Evolutionary conservation across 2,797 vertebrate species (phyloP).

Genomic region (Phyllotis vaccarum): DNA sequence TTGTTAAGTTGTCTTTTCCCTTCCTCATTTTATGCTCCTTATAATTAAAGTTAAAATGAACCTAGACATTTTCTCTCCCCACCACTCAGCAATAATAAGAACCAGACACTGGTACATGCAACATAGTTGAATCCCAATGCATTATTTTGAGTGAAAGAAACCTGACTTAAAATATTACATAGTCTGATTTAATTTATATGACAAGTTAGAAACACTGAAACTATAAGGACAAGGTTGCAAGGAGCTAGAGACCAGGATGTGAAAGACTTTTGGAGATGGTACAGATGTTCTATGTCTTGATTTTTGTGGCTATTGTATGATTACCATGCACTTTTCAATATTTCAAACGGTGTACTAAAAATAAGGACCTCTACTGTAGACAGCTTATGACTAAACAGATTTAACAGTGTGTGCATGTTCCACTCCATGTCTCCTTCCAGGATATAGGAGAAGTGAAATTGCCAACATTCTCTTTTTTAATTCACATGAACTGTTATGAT

Average conservation of each 20-base stretch:
- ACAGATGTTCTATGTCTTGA: not conserved
- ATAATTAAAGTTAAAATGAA: constrained; percentile 6
- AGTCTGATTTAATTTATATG: not conserved
- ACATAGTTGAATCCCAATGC: not conserved
- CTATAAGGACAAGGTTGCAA: not conserved
- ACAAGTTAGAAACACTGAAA: not conserved
- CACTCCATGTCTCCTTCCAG: constrained; percentile 13
- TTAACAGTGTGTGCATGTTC: not conserved
- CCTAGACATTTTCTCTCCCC: not conserved
- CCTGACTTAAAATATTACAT: not conserved
- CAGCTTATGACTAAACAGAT: not conserved
- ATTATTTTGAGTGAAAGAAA: not conserved
- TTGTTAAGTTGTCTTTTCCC: not conserved
- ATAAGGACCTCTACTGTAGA: not conserved
- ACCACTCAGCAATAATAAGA: not conserved
- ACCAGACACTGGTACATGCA: not conserved
- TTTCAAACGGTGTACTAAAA: not conserved
- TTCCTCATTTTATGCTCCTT: not conserved
- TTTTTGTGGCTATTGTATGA: not conserved
- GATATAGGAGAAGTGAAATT: not conserved
- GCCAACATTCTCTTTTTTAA: not conserved
- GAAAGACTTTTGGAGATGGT: not conserved
- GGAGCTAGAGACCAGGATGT: not conserved
- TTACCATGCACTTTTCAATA: not conserved
- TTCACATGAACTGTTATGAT: not conserved